Evolutionary conservation across 2,888 invertebrate species (phyloP).

Genomic region (Cacoxenus indagator): DNA sequence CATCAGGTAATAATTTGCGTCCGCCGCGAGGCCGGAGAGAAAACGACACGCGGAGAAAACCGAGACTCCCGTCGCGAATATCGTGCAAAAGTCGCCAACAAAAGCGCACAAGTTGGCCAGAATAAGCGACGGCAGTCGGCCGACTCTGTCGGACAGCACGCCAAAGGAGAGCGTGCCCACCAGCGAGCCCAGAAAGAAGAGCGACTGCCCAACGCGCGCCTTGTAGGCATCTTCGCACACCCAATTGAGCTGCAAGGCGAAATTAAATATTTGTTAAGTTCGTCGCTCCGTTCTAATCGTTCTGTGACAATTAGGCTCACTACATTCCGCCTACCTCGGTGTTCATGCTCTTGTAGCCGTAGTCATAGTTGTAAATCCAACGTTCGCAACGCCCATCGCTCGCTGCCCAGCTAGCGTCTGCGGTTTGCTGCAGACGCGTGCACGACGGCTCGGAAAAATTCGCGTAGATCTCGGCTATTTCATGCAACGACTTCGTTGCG

Average conservation of each 20-base stretch:
- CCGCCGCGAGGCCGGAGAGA: slow-evolving; percentile 74
- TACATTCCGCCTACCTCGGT: too few species aligned
- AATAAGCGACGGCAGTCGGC: slow-evolving; percentile 73
- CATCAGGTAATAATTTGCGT: slow-evolving; percentile 75
- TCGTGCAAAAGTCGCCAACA: slow-evolving; percentile 72
- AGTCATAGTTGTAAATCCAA: slow-evolving; percentile 74
- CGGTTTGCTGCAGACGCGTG: slow-evolving; percentile 48
- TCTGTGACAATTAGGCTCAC: background rate
- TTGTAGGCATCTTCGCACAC: slow-evolving; percentile 74
- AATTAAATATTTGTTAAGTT: background rate
- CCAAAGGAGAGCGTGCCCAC: slow-evolving; percentile 74
- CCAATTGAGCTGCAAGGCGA: slow-evolving; percentile 71
- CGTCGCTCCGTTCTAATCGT: background rate
- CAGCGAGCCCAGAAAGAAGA: slow-evolving; percentile 75
- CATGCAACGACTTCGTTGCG: slow-evolving; percentile 50
- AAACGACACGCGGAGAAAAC: slow-evolving; percentile 73
- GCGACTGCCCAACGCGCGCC: slow-evolving; percentile 73
- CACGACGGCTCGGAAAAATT: slow-evolving; percentile 60
- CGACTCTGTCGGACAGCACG: slow-evolving; percentile 73
- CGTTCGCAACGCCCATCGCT: slow-evolving; percentile 67
- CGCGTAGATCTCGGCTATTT: slow-evolving; percentile 59
- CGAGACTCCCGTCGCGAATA: slow-evolving; percentile 69
- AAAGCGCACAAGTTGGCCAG: slow-evolving; percentile 72
- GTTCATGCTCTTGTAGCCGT: slow-evolving; percentile 74
- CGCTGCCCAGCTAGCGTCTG: slow-evolving; percentile 42